Percentiles rank a stretch among this genome's conserved stretches.
phyloP scores from a whole-genome alignment of 1,140 invertebrate species.

The Lasaia peninsularis region DNA sequence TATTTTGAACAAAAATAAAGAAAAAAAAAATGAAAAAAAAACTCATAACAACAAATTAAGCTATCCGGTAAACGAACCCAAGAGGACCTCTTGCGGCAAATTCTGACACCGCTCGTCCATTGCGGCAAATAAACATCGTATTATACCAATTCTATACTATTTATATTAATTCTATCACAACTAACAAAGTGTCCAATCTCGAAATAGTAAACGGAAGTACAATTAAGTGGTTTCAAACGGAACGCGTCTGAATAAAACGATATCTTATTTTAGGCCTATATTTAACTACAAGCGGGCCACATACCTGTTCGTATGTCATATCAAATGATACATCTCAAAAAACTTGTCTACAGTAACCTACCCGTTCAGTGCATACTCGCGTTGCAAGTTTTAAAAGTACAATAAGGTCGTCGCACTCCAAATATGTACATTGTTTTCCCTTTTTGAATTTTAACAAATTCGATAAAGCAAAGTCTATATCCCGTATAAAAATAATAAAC shows the following conservation, averaged over 20 bases:
- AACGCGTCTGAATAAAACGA: neutral
- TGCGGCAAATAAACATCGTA: no score
- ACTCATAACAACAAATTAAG: no score
- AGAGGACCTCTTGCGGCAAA: no score
- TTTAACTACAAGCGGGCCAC: neutral
- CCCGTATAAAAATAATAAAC: no score
- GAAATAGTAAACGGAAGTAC: neutral
- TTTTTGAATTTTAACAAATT: conserved; percentile 40
- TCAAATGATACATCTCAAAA: conserved; percentile 2
- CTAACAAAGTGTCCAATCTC: neutral
- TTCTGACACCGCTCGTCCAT: no score
- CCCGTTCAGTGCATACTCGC: conserved; percentile 24
- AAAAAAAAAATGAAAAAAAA: no score
- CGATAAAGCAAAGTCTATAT: no score
- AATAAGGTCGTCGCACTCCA: conserved; percentile 43
- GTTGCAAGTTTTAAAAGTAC: conserved; percentile 36
- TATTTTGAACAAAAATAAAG: no score
- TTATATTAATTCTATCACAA: neutral
- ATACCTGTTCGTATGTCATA: neutral
- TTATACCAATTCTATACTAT: no score
- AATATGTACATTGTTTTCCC: conserved; percentile 46
- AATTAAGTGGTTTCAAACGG: neutral
- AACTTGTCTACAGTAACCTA: conserved; percentile 10
- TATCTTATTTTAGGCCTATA: neutral
- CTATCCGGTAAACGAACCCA: no score